phyloP scores from a whole-genome alignment of 2,888 invertebrate species.

The Hymenopus coronatus region DNA sequence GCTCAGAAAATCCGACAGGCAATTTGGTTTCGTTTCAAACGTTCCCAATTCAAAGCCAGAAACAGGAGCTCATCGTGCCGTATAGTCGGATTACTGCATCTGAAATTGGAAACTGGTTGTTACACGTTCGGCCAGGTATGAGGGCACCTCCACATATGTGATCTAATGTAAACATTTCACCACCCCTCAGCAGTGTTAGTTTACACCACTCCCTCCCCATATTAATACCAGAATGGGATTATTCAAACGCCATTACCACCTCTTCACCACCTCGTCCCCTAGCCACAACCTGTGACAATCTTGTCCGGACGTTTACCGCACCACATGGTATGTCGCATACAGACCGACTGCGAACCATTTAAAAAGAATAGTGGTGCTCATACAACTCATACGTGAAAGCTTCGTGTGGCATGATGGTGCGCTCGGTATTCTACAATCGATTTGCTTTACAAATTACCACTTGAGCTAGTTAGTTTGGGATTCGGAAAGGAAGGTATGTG shows the following conservation, averaged over 20 bases:
- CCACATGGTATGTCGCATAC: background rate
- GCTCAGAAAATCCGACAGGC: background rate
- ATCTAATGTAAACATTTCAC: background rate
- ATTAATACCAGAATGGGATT: background rate
- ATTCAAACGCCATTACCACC: background rate
- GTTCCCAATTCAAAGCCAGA: background rate
- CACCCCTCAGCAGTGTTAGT: background rate
- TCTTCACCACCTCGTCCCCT: background rate
- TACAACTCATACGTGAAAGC: background rate
- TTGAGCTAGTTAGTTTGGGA: too few species aligned
- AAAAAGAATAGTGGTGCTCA: background rate
- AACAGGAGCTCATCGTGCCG: background rate
- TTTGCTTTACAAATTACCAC: too few species aligned
- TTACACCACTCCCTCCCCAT: background rate
- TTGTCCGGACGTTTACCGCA: background rate
- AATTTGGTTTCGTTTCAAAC: background rate
- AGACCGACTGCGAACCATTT: too few species aligned
- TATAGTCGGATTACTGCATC: background rate
- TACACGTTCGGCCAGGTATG: background rate
- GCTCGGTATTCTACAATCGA: background rate
- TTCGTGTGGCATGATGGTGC: background rate
- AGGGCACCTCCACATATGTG: background rate
- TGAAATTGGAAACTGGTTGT: background rate
- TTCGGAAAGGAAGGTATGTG: too few species aligned
- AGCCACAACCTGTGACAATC: background rate